These are phyloP conservation scores for Suillia variegata DNA, from an alignment of 2,888 invertebrate species.

Conservation along the genomic window DNA sequence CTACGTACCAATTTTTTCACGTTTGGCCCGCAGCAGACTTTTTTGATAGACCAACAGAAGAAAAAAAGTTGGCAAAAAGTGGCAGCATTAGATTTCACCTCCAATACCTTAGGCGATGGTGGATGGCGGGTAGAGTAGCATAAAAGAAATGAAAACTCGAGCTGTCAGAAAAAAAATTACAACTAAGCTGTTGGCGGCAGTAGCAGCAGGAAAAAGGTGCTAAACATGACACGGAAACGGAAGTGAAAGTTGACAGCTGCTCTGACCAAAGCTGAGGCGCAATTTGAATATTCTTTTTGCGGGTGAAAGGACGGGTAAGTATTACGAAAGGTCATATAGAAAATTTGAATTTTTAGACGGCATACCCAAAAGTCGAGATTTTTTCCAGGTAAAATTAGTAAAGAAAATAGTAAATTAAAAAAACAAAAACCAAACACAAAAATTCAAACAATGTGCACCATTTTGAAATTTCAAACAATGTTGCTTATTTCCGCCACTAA, in stretches of 20 bases:
- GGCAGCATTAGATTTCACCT: conserved; percentile 12
- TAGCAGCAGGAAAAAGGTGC: conserved; percentile 9
- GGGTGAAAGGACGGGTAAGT: background rate
- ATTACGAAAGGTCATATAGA: background rate
- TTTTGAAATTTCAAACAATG: background rate
- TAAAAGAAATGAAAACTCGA: background rate
- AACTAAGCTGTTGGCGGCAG: background rate
- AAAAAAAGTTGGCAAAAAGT: background rate
- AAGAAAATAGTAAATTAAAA: too few relatives aligned
- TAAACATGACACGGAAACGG: conserved; percentile 5
- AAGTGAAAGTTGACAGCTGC: conserved; percentile 12
- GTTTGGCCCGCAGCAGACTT: background rate
- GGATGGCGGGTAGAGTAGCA: background rate
- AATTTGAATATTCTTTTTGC: too few relatives aligned
- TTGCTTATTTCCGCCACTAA: background rate
- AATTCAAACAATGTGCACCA: background rate
- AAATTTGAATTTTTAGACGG: background rate
- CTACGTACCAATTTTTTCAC: background rate
- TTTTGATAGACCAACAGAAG: background rate
- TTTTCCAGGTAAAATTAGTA: too few relatives aligned
- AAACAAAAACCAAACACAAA: background rate
- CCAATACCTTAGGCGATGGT: conserved; percentile 11
- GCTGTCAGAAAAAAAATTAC: background rate
- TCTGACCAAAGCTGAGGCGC: too few relatives aligned
- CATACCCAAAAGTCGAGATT: background rate